Evolutionary conservation across 2,113 vertebrate species (phyloP), one percentile per base, ranked within the genome.

Genomic region (Erythrolamprus reginae): DNA sequence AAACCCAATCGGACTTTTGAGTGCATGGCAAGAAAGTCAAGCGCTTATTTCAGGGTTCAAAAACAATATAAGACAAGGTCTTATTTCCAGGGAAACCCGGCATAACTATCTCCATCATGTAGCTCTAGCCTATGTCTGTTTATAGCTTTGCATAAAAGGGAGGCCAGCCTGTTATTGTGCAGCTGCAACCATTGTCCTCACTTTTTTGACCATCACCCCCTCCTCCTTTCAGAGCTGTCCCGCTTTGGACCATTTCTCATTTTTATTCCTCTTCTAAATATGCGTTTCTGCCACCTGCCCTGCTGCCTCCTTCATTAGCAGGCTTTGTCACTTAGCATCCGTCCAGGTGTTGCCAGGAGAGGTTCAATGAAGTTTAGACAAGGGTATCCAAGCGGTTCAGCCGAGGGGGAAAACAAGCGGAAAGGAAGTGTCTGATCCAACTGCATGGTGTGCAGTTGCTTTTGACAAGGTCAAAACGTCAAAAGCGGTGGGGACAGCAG

Each of bases 381-480:
- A 23, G 65, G 87, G 90, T 90, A 87, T 90, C 85, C 17, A 15
- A 58, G 86, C 21, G 2, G 85, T n/a, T 87, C 90, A 87, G 90
- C 50, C 6, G 0, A 45, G 8, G 90, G 90, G 90, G 51, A 70
- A 58, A 82, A 86, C 86, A 83, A 65, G 86, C 23, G 52, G 86
- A 82, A 83, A 91, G 38, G 65, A 82, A 50, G 42, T 56, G 90
- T 91, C 90, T 91, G 42, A 50, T 88, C 52, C 86, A 47, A 83
- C 70, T 91, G 88, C 90, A 91, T 88, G 90, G 90, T 88, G 52
- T 23, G 6, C n/a, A 5, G 65, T 55, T 50, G 51, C 70, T 88
- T 91, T 82, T 91, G 90, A 91, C 90, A 91, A 91, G 90, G 90
- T 88, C 90, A 91, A 58, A 48, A 50, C 38, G 23, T 42, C 33